These are phyloP conservation scores for Bufotes viridis DNA, from an alignment of 2,797 vertebrate species.

Conservation along the genomic window DNA sequence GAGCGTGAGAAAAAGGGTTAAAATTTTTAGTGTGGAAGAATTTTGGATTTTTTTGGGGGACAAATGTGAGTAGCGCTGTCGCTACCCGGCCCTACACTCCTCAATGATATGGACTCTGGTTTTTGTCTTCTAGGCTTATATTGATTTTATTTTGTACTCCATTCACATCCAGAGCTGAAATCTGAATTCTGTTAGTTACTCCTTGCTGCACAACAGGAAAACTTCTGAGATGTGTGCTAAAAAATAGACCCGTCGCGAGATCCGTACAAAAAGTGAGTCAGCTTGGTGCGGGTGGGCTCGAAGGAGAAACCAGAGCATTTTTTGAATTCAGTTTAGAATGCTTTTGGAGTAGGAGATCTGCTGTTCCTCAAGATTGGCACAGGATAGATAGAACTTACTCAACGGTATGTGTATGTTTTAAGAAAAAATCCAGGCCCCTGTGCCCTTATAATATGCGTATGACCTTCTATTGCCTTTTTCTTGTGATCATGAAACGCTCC, in stretches of 20 bases:
- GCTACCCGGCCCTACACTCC: too few species aligned
- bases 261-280: too few species aligned
- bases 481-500: neutral
- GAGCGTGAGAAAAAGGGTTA: neutral
- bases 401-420: neutral
- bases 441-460: neutral
- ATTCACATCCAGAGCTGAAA: neutral
- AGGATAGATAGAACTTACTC: too few species aligned
- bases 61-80: neutral
- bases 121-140: too few species aligned
- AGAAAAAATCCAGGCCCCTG: neutral
- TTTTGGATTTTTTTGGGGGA: neutral
- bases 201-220: too few species aligned
- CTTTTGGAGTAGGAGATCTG: neutral
- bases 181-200: neutral
- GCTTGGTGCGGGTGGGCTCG: too few species aligned
- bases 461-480: neutral
- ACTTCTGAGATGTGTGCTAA: too few species aligned
- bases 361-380: too few species aligned
- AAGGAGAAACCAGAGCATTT: too few species aligned
- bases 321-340: neutral
- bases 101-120: too few species aligned
- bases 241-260: too few species aligned
- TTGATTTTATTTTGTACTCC: neutral
- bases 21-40: neutral